Conservation (phyloP, 2,888 invertebrate genomes). For the Hololepta plana region DNA sequence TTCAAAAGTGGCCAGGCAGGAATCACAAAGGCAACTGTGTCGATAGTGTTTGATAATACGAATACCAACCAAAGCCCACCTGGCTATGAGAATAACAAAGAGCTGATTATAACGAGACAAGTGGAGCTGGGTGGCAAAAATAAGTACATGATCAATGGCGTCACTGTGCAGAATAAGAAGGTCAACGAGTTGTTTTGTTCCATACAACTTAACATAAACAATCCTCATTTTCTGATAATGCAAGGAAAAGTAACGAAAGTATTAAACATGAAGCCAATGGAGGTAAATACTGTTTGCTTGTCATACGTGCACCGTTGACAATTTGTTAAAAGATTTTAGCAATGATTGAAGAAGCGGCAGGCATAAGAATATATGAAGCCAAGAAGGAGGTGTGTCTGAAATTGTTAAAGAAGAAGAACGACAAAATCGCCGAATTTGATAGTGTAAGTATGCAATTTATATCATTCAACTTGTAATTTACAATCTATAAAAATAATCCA, state of each 20-base stretch:
- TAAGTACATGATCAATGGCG: conserved; percentile 88
- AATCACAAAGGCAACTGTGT: conserved; percentile 86
- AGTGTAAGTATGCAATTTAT: conserved; percentile 32
- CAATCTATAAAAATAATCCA: conserved; percentile 23
- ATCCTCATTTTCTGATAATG: conserved; percentile 99
- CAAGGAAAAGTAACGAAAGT: conserved; percentile 98
- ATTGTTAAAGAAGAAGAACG: conserved; percentile 84
- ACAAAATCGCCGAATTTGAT: conserved; percentile 72
- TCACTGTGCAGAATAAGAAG: conserved; percentile 72
- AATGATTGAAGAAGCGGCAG: conserved; percentile 98
- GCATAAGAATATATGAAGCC: conserved; percentile 89
- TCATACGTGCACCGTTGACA: conserved; percentile 6
- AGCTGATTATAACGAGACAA: conserved; percentile 86
- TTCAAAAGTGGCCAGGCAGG: conserved; percentile 96
- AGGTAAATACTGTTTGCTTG: no score
- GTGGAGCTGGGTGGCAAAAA: conserved; percentile 76
- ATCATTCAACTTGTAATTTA: conserved; percentile 8
- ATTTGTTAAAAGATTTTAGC: conserved; percentile 50
- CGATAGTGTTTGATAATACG: conserved; percentile 86
- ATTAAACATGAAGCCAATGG: conserved; percentile 94
- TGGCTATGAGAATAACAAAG: conserved; percentile 79
- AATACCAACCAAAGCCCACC: conserved; percentile 67
- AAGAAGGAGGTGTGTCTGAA: conserved; percentile 77
- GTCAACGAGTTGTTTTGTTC: conserved; percentile 92
- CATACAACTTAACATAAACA: conserved; percentile 94